These are phyloP conservation scores for Pseudois nayaur DNA, from an alignment of 2,113 vertebrate species.

Conservation along the genomic window DNA sequence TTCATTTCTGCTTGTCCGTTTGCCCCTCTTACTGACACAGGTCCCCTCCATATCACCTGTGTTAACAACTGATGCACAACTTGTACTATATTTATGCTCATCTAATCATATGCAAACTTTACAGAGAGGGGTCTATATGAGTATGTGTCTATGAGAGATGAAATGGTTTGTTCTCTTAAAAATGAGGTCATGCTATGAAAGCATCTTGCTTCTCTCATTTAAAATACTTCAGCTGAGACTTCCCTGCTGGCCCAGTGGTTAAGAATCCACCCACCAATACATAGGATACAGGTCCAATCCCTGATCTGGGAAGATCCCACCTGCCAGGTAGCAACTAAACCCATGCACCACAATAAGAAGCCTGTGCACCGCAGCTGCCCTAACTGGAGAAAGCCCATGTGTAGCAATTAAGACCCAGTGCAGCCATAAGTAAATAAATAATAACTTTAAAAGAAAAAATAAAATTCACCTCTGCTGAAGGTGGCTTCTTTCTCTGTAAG, in stretches of 20 bases:
- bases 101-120: background rate
- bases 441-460: background rate
- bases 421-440: background rate
- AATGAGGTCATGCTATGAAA: background rate
- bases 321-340: background rate
- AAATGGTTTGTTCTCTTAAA: background rate
- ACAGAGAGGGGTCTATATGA: background rate
- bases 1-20: background rate
- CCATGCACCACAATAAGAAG: background rate
- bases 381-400: background rate
- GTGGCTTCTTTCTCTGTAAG: background rate
- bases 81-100: background rate
- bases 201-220: background rate
- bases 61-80: background rate
- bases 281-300: background rate
- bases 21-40: background rate
- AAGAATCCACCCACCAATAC: background rate
- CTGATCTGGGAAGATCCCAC: background rate
- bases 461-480: background rate
- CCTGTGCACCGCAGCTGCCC: background rate
- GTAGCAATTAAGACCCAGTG: background rate
- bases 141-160: accelerated
- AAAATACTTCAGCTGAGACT: background rate
- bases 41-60: too few relatives aligned
- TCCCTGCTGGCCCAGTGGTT: background rate